Evolutionary conservation across 2,113 vertebrate species (phyloP).

Genomic region (Macaca mulatta): DNA sequence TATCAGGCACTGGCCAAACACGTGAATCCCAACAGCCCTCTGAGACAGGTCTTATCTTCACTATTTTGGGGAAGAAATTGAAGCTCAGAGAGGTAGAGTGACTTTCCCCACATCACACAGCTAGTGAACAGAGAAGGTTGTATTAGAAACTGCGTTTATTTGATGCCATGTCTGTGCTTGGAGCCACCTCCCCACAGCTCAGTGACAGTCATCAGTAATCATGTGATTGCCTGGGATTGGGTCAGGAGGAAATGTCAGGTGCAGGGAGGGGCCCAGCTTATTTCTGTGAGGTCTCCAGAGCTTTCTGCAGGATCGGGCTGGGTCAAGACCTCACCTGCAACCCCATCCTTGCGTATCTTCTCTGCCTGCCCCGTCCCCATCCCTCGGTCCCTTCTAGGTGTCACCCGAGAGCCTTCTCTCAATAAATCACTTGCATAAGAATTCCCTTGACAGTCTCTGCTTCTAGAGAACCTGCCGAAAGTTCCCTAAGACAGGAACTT

Average conservation of each 20-base stretch:
- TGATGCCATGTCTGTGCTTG: background rate
- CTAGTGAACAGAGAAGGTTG: background rate
- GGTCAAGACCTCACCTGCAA: background rate
- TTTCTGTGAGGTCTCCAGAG: background rate
- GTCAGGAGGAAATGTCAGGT: background rate
- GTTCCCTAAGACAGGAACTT: background rate
- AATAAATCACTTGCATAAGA: fast-evolving
- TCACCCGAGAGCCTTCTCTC: background rate
- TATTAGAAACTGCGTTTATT: background rate
- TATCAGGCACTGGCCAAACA: background rate
- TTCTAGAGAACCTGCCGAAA: background rate
- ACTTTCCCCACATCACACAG: background rate
- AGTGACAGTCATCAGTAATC: background rate
- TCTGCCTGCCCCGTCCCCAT: background rate
- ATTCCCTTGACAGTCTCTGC: background rate
- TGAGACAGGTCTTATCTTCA: background rate
- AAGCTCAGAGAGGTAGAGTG: background rate
- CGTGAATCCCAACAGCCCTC: background rate
- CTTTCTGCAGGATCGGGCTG: fast-evolving
- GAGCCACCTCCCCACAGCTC: background rate
- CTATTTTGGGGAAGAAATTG: background rate
- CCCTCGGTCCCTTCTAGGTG: too few species aligned
- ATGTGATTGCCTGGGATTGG: background rate
- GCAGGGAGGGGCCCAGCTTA: background rate
- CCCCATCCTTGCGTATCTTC: background rate